A percentile compares a stretch with the other conserved stretches of the same genome.
Conservation (phyloP, 2,797 vertebrate genomes). For the Protosalanx chinensis region DNA sequence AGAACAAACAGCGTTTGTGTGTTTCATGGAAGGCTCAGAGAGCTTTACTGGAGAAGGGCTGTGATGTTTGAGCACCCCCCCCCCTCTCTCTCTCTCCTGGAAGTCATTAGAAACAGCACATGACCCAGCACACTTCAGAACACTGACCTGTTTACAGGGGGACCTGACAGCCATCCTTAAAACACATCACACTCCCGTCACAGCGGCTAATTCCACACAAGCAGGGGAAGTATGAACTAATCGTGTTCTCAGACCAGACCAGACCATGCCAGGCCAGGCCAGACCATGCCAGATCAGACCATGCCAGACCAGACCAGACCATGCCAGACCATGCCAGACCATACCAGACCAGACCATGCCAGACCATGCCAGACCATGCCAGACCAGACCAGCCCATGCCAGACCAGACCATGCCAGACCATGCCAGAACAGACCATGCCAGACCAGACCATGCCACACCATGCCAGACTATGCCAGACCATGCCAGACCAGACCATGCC, state of each 20-base stretch:
- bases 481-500: too few species aligned
- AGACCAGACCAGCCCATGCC: too few species aligned
- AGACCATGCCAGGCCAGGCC: too few species aligned
- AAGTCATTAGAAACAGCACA: constrained; percentile 72
- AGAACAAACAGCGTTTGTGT: constrained; percentile 78
- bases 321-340: constrained; percentile 53
- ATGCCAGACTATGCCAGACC: too few species aligned
- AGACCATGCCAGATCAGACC: too few species aligned
- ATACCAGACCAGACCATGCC: too few species aligned
- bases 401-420: too few species aligned
- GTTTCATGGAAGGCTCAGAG: constrained; percentile 67
- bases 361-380: too few species aligned
- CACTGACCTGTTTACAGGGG: constrained; percentile 74
- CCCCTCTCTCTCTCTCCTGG: too few species aligned
- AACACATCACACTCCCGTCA: constrained; percentile 62
- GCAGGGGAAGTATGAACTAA: constrained; percentile 72
- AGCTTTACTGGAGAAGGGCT: constrained; percentile 75
- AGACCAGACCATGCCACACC: too few species aligned
- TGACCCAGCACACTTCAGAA: constrained; percentile 76
- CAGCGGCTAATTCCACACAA: constrained; percentile 53
- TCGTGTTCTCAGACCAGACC: constrained; percentile 30
- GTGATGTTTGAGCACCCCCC: constrained; percentile 67
- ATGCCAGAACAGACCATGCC: too few species aligned
- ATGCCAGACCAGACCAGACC: too few species aligned
- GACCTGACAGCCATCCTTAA: constrained; percentile 74